A percentile compares a stretch with the other conserved stretches of the same genome.
These are phyloP conservation scores for Ammospiza nelsoni DNA, from an alignment of 2,113 vertebrate species.

Conservation along the genomic window DNA sequence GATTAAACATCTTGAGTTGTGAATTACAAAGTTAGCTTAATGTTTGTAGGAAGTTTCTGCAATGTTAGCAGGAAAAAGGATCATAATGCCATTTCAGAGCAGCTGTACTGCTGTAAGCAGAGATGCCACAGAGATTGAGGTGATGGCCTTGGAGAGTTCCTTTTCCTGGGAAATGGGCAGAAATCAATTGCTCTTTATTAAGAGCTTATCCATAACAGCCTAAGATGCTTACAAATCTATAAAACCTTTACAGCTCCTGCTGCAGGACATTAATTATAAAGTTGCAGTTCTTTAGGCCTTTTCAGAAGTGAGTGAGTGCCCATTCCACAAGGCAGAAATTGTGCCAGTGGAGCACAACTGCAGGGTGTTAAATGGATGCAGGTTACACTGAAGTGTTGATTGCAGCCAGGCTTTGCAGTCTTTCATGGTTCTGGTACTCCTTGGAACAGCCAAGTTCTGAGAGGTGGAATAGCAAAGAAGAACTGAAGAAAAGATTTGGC, in stretches of 20 bases:
- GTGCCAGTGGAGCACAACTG: background rate
- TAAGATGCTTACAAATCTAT: background rate
- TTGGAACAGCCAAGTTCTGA: background rate
- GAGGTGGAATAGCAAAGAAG: background rate
- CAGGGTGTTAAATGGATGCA: background rate
- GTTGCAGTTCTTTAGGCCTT: background rate
- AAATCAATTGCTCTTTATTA: slow-evolving; percentile 25
- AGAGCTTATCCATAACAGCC: slow-evolving; percentile 8
- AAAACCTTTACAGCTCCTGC: background rate
- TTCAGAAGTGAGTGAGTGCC: background rate
- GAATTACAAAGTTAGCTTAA: background rate
- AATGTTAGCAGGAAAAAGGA: background rate
- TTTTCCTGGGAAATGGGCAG: background rate
- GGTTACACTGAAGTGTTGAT: background rate
- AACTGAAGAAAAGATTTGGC: background rate
- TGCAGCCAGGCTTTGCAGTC: background rate
- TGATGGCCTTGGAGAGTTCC: background rate
- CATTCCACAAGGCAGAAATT: background rate
- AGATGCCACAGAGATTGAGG: background rate
- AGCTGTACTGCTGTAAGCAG: background rate
- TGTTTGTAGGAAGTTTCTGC: background rate
- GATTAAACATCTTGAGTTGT: background rate
- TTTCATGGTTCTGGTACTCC: background rate
- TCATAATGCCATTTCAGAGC: background rate
- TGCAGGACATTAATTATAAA: background rate